These are phyloP conservation scores for Paramormyrops hopkinsi DNA, from an alignment of 2,797 vertebrate species.

Conservation along the genomic window DNA sequence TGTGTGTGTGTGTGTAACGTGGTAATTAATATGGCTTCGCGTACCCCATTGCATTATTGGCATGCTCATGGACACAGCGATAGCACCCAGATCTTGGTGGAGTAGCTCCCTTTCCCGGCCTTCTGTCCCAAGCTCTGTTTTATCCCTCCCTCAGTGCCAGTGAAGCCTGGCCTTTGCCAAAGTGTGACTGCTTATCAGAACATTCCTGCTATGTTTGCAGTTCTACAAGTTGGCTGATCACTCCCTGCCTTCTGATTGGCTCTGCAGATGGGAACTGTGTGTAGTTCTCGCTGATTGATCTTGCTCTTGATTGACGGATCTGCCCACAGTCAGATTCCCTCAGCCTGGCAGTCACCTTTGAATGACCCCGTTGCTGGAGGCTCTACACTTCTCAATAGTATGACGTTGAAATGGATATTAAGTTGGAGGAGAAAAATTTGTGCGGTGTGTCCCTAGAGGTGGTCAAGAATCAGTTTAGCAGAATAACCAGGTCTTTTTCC, in stretches of 20 bases:
- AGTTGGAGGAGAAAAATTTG: not conserved
- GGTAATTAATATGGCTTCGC: not conserved
- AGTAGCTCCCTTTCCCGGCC: not conserved
- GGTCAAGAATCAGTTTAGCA: not conserved
- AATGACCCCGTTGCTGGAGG: constrained; percentile 28
- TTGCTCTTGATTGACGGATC: constrained; percentile 32
- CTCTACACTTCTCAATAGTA: constrained; percentile 1
- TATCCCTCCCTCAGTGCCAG: constrained; percentile 23
- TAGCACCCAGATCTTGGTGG: not conserved
- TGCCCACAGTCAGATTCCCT: constrained; percentile 35
- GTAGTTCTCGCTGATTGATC: constrained; percentile 46
- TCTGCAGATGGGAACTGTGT: not conserved
- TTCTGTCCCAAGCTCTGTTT: not conserved
- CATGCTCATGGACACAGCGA: not conserved
- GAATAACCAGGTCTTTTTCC: not conserved
- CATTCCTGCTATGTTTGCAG: constrained; percentile 55
- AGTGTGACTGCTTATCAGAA: constrained; percentile 57
- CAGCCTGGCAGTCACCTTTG: constrained; percentile 50
- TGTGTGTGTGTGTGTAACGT: not conserved
- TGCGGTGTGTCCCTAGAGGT: not conserved
- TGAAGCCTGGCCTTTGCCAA: constrained; percentile 21
- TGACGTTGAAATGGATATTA: not conserved
- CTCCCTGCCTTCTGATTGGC: constrained; percentile 46
- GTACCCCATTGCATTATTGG: not conserved
- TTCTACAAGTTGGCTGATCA: constrained; percentile 46